These are phyloP conservation scores for Sigmodon hispidus DNA, from an alignment of 2,113 vertebrate species.

Conservation along the genomic window DNA sequence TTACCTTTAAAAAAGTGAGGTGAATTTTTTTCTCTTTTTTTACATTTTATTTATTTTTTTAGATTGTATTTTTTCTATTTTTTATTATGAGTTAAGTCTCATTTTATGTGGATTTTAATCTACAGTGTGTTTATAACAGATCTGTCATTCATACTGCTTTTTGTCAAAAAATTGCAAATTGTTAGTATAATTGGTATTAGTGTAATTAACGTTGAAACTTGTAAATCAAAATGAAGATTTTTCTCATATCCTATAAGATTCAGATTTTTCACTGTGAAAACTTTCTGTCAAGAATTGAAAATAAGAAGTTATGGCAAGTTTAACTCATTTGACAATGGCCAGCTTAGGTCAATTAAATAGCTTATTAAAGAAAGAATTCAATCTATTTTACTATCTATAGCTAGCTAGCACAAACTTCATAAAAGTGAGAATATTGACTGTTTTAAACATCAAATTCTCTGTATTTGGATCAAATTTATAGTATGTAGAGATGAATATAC, in stretches of 20 bases:
- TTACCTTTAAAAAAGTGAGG: conserved; percentile 34
- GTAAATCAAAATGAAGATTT: conserved; percentile 62
- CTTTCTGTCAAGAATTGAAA: conserved; percentile 45
- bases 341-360: neutral
- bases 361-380: conserved; percentile 1
- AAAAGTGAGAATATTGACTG: neutral
- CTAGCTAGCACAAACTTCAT: neutral
- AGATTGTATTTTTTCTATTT: too few relatives aligned
- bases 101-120: too few relatives aligned
- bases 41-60: too few relatives aligned
- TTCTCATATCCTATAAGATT: conserved; percentile 36
- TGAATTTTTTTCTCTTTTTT: too few relatives aligned
- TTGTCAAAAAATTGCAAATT: conserved; percentile 46
- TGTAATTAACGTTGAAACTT: conserved; percentile 61
- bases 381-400: conserved; percentile 44
- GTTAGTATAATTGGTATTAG: conserved; percentile 21
- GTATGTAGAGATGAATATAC: neutral
- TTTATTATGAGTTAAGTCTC: too few relatives aligned
- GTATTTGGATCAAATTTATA: neutral
- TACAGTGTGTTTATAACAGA: neutral
- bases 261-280: neutral
- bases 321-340: conserved; percentile 25
- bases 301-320: conserved; percentile 1
- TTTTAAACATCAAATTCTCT: neutral
- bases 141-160: conserved; percentile 25